Conservation (phyloP, 2,113 vertebrate genomes). For the Acanthochromis polyacanthus region DNA sequence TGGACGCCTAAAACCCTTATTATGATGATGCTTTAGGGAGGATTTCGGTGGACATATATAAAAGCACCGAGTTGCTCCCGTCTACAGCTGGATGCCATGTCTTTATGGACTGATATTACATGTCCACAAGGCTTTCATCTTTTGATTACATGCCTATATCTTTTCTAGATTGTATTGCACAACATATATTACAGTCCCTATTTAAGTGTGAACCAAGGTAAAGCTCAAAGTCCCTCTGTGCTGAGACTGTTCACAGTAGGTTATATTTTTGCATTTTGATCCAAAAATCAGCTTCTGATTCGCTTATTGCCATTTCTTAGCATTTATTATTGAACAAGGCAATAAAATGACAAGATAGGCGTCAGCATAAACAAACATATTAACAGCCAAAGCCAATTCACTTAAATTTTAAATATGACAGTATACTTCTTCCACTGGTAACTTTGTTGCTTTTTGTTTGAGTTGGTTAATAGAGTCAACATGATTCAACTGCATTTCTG, state of each 20-base stretch:
- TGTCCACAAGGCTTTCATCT: slow-evolving; percentile 56
- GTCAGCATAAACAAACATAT: too few relatives aligned
- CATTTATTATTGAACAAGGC: too few relatives aligned
- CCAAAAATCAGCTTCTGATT: neutral
- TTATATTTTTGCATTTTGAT: neutral
- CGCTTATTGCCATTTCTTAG: neutral
- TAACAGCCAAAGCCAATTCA: too few relatives aligned
- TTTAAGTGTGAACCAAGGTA: neutral
- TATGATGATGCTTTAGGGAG: slow-evolving; percentile 62
- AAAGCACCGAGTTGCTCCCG: slow-evolving; percentile 36
- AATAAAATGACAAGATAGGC: too few relatives aligned
- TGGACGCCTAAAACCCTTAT: slow-evolving; percentile 69
- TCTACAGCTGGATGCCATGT: slow-evolving; percentile 36
- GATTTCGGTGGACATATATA: slow-evolving; percentile 47
- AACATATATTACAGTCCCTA: neutral
- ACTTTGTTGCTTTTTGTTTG: too few relatives aligned
- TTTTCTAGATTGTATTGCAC: neutral
- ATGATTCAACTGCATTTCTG: too few relatives aligned
- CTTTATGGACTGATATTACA: slow-evolving; percentile 38
- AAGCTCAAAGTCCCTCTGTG: neutral
- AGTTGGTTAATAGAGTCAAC: too few relatives aligned
- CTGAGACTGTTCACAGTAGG: neutral
- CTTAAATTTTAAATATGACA: too few relatives aligned
- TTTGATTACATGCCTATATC: slow-evolving; percentile 28
- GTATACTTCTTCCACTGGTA: too few relatives aligned